These are phyloP conservation scores for Merops nubicus DNA, from an alignment of 2,113 vertebrate genomes.

Conservation along the genomic window DNA sequence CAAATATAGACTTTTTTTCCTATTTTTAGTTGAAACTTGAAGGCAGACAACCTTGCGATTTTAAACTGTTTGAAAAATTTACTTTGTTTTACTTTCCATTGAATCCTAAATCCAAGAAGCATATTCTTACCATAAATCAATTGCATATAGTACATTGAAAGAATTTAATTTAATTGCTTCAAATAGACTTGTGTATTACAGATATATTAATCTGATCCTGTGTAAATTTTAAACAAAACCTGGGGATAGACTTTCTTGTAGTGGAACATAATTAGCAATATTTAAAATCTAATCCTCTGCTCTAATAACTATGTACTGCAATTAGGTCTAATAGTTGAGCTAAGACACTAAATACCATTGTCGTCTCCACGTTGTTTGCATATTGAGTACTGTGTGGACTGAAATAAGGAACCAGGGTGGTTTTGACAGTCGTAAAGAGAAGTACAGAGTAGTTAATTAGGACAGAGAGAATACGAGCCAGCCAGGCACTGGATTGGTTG, in stretches of 20 bases:
- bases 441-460: background rate
- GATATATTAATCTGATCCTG: background rate
- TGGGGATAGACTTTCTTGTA: background rate
- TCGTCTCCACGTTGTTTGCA: background rate
- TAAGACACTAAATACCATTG: background rate
- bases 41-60: background rate
- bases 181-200: background rate
- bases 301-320: background rate
- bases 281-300: background rate
- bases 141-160: background rate
- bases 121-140: background rate
- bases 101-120: background rate
- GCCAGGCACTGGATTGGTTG: background rate
- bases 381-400: background rate
- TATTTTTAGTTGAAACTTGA: background rate
- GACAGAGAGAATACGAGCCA: background rate
- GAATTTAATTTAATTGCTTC: background rate
- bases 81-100: background rate
- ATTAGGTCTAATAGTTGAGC: background rate
- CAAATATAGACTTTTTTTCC: background rate
- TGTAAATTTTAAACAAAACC: background rate
- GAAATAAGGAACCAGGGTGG: background rate
- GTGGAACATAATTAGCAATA: background rate
- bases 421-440: background rate
- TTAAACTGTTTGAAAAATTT: background rate